Conservation (phyloP, 2,888 invertebrate species). For the Thecocarcelia acutangulata region DNA sequence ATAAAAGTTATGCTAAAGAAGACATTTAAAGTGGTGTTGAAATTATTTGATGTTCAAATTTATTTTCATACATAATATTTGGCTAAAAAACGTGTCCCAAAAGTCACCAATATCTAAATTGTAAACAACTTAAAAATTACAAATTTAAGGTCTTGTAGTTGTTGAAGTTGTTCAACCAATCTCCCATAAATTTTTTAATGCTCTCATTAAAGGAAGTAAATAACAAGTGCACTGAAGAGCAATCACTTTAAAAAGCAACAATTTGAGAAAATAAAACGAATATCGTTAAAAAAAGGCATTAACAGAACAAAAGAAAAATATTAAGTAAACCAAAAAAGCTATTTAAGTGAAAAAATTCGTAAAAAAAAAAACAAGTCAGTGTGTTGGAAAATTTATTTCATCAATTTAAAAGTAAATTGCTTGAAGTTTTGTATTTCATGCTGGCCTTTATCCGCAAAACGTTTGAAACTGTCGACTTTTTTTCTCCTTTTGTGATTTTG, state of each 20-base stretch:
- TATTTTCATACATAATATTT: no score
- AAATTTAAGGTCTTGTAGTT: no score
- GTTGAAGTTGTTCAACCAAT: no score
- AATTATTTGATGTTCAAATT: no score
- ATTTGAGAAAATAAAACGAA: background rate
- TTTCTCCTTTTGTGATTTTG: background rate
- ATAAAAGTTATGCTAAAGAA: no score
- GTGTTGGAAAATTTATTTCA: constrained; percentile 81
- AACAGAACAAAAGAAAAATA: background rate
- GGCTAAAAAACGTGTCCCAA: no score
- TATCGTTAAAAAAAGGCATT: background rate
- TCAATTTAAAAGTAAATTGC: constrained; percentile 81
- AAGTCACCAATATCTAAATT: no score
- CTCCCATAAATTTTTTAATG: constrained; percentile 6
- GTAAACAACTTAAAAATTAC: no score
- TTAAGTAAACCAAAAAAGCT: constrained; percentile 3
- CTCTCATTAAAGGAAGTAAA: constrained; percentile 20
- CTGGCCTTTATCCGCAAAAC: background rate
- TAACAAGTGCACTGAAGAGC: constrained; percentile 2
- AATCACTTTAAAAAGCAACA: background rate
- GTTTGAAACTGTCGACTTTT: background rate
- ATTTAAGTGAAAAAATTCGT: constrained; percentile 19
- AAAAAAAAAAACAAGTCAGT: constrained; percentile 68
- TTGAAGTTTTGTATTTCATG: constrained; percentile 77
- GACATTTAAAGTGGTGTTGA: no score